Conservation (phyloP, 2,888 invertebrate species). For the Apocheima hispidaria region DNA sequence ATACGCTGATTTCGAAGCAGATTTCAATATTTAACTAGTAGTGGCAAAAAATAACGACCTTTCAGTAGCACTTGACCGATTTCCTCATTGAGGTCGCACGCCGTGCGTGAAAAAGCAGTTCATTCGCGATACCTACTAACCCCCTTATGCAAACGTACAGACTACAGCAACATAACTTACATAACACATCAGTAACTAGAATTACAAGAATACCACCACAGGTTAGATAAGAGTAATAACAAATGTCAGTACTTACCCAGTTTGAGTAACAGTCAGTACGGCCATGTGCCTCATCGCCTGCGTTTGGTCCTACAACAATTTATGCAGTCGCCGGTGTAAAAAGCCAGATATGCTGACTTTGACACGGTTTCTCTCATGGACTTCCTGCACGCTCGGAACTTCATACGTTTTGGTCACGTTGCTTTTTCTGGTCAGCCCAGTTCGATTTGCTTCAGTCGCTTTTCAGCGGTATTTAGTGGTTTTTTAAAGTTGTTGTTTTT, state of each 20-base stretch:
- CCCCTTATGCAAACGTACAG: constrained; percentile 3
- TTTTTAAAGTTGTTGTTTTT: constrained; percentile 58
- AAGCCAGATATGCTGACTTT: constrained; percentile 75
- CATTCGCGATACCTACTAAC: constrained; percentile 36
- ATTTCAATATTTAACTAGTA: not conserved
- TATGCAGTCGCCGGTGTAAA: constrained; percentile 54
- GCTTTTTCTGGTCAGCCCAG: constrained; percentile 51
- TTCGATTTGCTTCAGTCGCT: constrained; percentile 59
- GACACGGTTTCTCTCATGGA: constrained; percentile 74
- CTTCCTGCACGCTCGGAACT: constrained; percentile 65
- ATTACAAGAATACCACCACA: not conserved
- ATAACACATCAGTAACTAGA: not conserved
- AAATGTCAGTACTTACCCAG: constrained; percentile 3
- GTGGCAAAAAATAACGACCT: constrained; percentile 15
- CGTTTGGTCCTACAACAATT: constrained; percentile 47
- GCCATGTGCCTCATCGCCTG: constrained; percentile 6
- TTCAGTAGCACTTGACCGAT: constrained; percentile 37
- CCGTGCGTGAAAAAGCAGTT: constrained; percentile 39
- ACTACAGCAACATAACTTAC: not conserved
- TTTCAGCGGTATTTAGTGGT: constrained; percentile 60
- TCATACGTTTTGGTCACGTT: constrained; percentile 60
- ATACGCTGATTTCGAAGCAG: not conserved
- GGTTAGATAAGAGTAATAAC: not conserved
- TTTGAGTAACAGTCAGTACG: not conserved
- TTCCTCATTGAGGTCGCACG: constrained; percentile 45